phyloP scores from a whole-genome alignment of 2,113 vertebrate genomes.

The Lagenorhynchus albirostris region DNA sequence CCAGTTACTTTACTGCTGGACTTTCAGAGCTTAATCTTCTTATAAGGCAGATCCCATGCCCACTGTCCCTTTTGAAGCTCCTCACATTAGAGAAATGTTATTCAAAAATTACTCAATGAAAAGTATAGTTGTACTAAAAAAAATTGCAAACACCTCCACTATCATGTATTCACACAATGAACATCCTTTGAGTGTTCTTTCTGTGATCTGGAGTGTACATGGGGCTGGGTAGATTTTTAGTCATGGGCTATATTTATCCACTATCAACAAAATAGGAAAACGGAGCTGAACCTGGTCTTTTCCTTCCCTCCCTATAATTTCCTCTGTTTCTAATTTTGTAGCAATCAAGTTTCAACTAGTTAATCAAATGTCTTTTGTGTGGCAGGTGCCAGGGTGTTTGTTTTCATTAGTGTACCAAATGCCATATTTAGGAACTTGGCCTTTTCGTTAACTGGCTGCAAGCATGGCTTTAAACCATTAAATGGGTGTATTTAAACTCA shows the following conservation, averaged over 20 bases:
- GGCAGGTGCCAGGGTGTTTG: conserved; percentile 82
- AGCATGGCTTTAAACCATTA: conserved; percentile 77
- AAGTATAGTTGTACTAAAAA: neutral
- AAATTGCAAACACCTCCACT: neutral
- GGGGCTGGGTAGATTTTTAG: conserved; percentile 5
- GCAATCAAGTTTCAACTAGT: conserved; percentile 73
- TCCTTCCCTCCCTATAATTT: conserved; percentile 66
- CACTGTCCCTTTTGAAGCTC: neutral
- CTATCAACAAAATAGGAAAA: conserved; percentile 71
- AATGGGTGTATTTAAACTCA: conserved; percentile 81
- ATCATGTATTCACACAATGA: neutral
- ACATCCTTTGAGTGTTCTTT: neutral
- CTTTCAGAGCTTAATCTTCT: neutral
- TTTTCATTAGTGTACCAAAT: conserved; percentile 78
- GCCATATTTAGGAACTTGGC: conserved; percentile 82
- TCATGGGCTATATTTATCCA: conserved; percentile 61
- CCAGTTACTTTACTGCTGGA: neutral
- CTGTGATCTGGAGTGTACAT: conserved; percentile 10
- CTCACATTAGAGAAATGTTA: neutral
- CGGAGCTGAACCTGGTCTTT: conserved; percentile 40
- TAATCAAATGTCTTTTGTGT: conserved; percentile 82
- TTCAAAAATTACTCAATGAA: neutral
- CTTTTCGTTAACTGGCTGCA: conserved; percentile 78
- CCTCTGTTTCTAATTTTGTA: conserved; percentile 75
- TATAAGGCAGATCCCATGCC: neutral